phyloP scores from a whole-genome alignment of 1,140 invertebrate species.

The Neotoxoptera formosana region DNA sequence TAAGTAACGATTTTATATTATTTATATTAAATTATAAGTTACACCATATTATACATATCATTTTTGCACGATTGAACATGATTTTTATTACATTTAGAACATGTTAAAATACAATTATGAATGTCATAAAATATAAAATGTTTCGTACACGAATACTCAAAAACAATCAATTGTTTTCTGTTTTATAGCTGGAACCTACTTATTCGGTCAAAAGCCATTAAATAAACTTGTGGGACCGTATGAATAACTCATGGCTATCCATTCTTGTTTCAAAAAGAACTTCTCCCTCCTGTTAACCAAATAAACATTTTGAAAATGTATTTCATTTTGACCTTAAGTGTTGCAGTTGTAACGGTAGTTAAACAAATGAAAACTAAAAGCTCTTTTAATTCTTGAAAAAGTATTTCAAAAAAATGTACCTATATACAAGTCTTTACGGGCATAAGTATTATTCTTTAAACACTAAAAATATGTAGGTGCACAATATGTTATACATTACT shows the following conservation, averaged over 20 bases:
- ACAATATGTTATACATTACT: no score
- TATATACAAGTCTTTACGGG: no score
- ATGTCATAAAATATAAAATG: neutral
- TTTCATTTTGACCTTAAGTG: neutral
- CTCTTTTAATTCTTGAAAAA: no score
- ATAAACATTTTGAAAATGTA: neutral
- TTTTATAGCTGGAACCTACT: neutral
- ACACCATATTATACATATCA: no score
- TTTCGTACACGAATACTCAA: neutral
- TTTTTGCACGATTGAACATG: neutral
- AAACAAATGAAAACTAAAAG: no score
- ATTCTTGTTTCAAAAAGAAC: neutral
- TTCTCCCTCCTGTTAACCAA: neutral
- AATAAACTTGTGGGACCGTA: neutral
- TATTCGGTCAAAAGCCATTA: neutral
- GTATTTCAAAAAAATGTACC: no score
- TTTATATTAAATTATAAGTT: no score
- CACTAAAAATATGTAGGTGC: no score
- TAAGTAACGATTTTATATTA: no score
- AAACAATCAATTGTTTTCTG: neutral
- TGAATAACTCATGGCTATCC: conserved; percentile 9
- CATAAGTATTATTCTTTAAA: no score
- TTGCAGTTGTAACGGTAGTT: no score
- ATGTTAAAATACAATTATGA: neutral
- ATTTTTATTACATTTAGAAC: neutral